Base-by-base conservation (phyloP, 2,888 invertebrate species). In the Sinopyrophorus schimmeli region DNA sequence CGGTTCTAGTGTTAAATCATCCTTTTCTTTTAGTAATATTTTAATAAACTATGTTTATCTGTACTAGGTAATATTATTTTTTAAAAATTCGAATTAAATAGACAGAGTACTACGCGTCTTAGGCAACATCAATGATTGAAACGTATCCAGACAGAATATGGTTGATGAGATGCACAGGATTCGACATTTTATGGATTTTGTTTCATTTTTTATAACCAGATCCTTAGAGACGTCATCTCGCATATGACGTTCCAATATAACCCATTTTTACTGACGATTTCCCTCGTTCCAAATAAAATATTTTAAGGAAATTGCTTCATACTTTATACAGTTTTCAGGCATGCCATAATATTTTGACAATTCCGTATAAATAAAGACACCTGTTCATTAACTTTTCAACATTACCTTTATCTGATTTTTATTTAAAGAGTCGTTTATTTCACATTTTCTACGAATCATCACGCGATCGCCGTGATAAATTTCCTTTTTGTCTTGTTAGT, bases 151-250 rank as follows among this genome's bases (percentile, higher is more conserved):
- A 23, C 38, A 23, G 38, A 32, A 37, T 41, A 47, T 52, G 59
- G 57, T 57, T 68, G 68, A 68, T 68, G 68, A 69, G 68, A 68
- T 68, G 67, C 65, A 63, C 64, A 59, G 62, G 69, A 68, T 69
- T 69, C 67, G 61, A 65, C 65, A 59, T 68, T 69, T 68, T 67
- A 65, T 62, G 67, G 63, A 67, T 66, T 64, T 65, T 61, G 61
- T 63, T 68, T 58, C 65, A 66, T 67, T 66, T 67, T 69, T 69
- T 68, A 69, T 61, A 49, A 42, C 44, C 47, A 32, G 24, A 40
- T 49, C 54, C 53, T 54, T 43, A 23, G 58, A 58, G 54, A 54
- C 58, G 47, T 56, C 58, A 48, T 56, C 47, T 55, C 53, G 47
- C 46, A 41, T 48, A 50, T 44, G 54, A 54, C 50, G 48, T 56